Percentiles rank a stretch among this genome's conserved stretches.
Conservation (phyloP, 2,113 vertebrate genomes). For the Antechinus flavipes region DNA sequence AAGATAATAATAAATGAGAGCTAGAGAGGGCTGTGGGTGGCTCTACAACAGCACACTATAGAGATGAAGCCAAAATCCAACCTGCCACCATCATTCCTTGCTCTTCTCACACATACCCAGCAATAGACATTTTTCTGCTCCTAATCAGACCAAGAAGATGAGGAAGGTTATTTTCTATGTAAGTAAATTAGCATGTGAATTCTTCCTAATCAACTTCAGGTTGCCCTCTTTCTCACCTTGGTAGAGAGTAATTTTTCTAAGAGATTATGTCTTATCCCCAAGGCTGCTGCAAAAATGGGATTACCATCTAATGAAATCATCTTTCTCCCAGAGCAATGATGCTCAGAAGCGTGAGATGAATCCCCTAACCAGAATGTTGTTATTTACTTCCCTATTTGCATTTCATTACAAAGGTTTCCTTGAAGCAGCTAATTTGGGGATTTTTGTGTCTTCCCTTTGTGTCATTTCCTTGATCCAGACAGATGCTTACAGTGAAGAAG, state of each 20-base stretch:
- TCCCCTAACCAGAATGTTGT: neutral
- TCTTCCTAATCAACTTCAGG: neutral
- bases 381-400: neutral
- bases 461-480: neutral
- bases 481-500: neutral
- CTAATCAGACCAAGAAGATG: neutral
- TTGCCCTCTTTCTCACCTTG: neutral
- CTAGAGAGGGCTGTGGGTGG: neutral
- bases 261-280: neutral
- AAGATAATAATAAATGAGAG: neutral
- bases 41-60: neutral
- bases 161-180: neutral
- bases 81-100: neutral
- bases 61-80: neutral
- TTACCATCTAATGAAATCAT: neutral
- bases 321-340: neutral
- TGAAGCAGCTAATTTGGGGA: neutral
- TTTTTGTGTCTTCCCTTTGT: neutral
- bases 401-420: neutral
- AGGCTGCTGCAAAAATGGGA: neutral
- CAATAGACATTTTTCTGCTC: neutral
- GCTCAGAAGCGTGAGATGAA: neutral
- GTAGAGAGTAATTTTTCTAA: neutral
- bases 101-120: neutral
- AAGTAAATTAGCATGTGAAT: constrained; percentile 11